These are phyloP conservation scores for Isurus oxyrinchus DNA, from an alignment of 2,113 vertebrate species.

Conservation along the genomic window DNA sequence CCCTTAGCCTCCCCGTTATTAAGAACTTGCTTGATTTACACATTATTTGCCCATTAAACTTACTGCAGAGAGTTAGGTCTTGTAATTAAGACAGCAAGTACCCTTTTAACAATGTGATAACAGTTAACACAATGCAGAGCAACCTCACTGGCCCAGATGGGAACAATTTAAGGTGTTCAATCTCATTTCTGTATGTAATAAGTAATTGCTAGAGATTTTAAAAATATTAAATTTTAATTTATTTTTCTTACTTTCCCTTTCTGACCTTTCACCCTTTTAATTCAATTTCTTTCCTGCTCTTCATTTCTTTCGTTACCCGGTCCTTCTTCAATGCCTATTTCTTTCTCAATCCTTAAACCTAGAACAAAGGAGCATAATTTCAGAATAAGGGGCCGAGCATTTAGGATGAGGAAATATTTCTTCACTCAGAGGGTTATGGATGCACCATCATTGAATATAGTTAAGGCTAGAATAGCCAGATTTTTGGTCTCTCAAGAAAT, in stretches of 20 bases:
- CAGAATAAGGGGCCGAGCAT: no score
- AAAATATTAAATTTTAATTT: not conserved
- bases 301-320: not conserved
- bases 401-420: no score
- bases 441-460: no score
- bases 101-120: no score
- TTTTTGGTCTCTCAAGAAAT: no score
- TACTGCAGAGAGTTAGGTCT: not conserved
- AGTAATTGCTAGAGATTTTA: not conserved
- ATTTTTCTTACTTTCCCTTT: not conserved
- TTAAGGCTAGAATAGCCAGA: no score
- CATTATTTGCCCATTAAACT: not conserved
- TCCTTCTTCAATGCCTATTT: slow-evolving; percentile 40
- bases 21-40: not conserved
- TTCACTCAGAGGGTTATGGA: no score
- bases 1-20: not conserved
- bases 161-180: not conserved
- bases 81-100: not conserved
- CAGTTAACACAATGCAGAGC: not conserved
- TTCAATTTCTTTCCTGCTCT: not conserved
- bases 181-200: not conserved
- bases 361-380: no score
- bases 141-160: not conserved
- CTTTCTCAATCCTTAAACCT: not conserved
- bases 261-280: not conserved